Conservation (phyloP, 2,113 vertebrate species). For the Bambusicola thoracicus region DNA sequence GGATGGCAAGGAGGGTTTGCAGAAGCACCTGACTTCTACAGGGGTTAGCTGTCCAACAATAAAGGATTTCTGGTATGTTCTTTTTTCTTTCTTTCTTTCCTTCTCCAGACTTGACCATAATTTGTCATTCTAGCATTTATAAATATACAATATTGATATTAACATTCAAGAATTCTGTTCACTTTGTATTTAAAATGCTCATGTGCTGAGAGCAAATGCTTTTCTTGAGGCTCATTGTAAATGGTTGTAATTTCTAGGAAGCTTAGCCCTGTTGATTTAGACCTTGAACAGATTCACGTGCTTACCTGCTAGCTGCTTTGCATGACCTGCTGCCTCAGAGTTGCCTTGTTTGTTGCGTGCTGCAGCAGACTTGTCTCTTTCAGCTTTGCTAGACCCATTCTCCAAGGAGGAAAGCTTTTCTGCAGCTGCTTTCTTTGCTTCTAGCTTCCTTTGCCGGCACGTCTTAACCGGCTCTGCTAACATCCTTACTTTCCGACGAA, state of each 20-base stretch:
- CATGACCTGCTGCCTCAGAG: constrained; percentile 73
- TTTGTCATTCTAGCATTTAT: background rate
- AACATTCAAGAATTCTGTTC: background rate
- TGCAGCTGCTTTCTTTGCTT: constrained; percentile 90
- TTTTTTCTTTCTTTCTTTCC: background rate
- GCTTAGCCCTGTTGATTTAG: background rate
- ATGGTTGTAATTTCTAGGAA: background rate
- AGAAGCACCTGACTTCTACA: background rate
- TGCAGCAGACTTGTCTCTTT: constrained; percentile 81
- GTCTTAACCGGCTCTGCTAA: constrained; percentile 92
- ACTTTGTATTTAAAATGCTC: background rate
- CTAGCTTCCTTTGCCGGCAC: constrained; percentile 92
- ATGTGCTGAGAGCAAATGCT: background rate
- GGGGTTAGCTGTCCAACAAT: background rate
- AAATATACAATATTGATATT: background rate
- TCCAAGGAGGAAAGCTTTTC: constrained; percentile 87
- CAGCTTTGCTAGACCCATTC: constrained; percentile 81
- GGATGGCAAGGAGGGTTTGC: background rate
- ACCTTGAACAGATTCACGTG: background rate
- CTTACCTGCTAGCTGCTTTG: constrained; percentile 81
- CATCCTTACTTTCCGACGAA: constrained; percentile 93
- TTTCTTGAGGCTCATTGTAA: background rate
- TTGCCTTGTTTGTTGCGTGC: constrained; percentile 83
- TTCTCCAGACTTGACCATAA: background rate
- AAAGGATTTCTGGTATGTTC: background rate